Evolutionary conservation across 2,888 invertebrate species (phyloP), one percentile per base, ranked within the genome.

Genomic region (Amblyjoppa proteus): DNA sequence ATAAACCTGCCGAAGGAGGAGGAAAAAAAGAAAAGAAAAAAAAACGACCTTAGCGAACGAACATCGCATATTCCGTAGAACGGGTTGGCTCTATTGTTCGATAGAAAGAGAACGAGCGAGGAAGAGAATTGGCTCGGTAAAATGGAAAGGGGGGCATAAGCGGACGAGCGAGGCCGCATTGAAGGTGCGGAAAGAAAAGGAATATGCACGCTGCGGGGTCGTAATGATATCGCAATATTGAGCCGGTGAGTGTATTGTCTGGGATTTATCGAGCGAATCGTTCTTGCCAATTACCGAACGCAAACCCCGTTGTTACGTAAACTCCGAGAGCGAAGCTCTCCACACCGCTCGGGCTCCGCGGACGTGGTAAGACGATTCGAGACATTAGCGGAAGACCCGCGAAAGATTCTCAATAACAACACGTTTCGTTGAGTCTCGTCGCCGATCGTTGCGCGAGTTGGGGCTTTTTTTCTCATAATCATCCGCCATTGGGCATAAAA

Each of bases 231-330:
- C 86, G 88, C 78, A 87, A 86, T 88, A 83, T 88, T 88, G 90
- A 88, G 88, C 89, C 88, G 87, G 83, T 86, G 89, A 87, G 85
- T 81, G 88, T 89, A 92, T 92, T 92, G 92, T 92, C 89, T 87
- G 89, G 88, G 90, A 90, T 90, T 91, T 91, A 92, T 88, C 90
- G 87, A 89, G 89, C 89, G 88, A 89, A 89, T 88, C 90, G 87
- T 81, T 87, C 82, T 88, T 88, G 90, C 90, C 91, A 92, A 92
- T 92, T 92, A 91, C 87, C 84, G 84, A 68, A 49, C 49, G 79
- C 66, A 73, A 73, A 80, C 80, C 45, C 53, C 68, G 83, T 85
- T 80, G 79, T 85, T 85, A 85, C 85, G 80, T 85, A 85, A 85
- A 70, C 76, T 53, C 61, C 41, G 31, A 66, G 38, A 49, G 58